Conservation (phyloP, 2,888 invertebrate genomes). For the Idaea aversata region DNA sequence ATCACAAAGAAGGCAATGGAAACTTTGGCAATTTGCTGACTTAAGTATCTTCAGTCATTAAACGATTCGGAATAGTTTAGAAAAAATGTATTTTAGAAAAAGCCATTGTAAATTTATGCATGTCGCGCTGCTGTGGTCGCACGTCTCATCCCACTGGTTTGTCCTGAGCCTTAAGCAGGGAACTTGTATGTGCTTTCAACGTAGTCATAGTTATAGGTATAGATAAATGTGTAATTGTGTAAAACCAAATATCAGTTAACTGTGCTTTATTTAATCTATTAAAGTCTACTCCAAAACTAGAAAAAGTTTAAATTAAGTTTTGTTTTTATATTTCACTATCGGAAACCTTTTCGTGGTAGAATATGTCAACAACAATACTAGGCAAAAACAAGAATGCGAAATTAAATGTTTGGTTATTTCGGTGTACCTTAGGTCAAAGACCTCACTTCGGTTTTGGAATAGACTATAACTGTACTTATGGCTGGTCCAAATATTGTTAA, state of each 20-base stretch:
- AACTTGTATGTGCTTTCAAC: not conserved
- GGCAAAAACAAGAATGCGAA: not conserved
- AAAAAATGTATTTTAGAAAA: not conserved
- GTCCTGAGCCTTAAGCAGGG: not conserved
- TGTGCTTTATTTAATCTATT: not conserved
- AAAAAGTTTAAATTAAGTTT: not conserved
- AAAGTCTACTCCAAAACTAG: not conserved
- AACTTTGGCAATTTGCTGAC: too few species aligned
- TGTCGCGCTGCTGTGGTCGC: not conserved
- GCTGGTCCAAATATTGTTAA: not conserved
- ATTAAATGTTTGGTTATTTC: not conserved
- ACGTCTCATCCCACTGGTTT: not conserved
- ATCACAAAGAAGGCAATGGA: too few species aligned
- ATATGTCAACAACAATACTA: not conserved
- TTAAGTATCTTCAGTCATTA: too few species aligned
- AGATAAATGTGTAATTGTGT: not conserved
- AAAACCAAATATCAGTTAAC: not conserved
- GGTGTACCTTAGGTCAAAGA: not conserved
- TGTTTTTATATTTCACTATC: not conserved
- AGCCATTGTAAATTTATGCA: not conserved
- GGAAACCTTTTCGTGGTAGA: not conserved
- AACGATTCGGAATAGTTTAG: not conserved
- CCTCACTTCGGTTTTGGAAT: not conserved
- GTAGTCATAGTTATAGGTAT: not conserved
- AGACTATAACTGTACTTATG: not conserved